Base-by-base conservation (phyloP, 2,113 vertebrate species). In the Edolisoma coerulescens region DNA sequence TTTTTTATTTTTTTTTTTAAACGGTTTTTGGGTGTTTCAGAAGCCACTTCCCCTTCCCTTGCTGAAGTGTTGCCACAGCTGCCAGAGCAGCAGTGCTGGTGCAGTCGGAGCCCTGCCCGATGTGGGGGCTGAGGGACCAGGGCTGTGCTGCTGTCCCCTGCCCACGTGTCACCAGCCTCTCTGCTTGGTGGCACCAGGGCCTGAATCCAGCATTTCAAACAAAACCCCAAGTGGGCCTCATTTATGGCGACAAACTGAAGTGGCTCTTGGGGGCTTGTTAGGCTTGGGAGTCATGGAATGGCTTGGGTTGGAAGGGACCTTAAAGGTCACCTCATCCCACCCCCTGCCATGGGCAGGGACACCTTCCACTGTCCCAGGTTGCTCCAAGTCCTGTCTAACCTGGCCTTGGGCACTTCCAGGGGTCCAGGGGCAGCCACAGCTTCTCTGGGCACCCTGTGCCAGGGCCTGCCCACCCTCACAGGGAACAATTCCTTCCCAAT, bases 11-110 rank as follows among this genome's bases (percentile, higher is more conserved):
- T 50, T 28, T 63, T 35, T 44, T 15, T 64, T 32, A 50, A 79
- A 90, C 26, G 4, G 39, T 87, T 94, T 75, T 71, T 3, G 5
- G n/a, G 28, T 84, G 22, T 90, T 95, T 91, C 10, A 11, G 57
- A 95, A 95, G 56, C 78, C 93, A 86, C 89, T 96, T 95, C 94
- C 95, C 33, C 90, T 95, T 96, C 73, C 86, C 44, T 41, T 64
- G 93, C 85, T 42, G 75, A 68, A 35, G 9, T 30, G 21, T 71
- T 87, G 53, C 67, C 74, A 39, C 57, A 90, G 80, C 84, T 92
- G 73, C 49, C 63, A n/a, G 75, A 47, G 75, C 74, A 82, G 84
- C 74, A 27, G 74, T 0, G 4, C 49, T 52, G 42, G 8, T 7
- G 11, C 5, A 11, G 68, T 6, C 2, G 0, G 37, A 73, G 59